Conservation (phyloP, 1,140 invertebrate species). For the Calliphora vicina region DNA sequence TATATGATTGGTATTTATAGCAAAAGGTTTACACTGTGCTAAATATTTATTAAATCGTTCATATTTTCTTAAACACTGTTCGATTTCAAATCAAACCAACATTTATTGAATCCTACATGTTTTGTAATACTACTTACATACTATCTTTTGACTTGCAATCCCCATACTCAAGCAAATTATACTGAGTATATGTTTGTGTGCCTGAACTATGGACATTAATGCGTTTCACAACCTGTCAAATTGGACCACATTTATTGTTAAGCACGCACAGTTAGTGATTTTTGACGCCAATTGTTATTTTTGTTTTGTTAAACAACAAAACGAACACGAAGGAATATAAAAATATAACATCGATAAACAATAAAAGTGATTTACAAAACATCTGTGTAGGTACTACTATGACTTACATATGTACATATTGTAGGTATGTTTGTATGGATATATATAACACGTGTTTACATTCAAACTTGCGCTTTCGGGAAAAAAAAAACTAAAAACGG, state of each 20-base stretch:
- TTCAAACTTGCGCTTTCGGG: neutral
- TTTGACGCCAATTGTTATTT: constrained; percentile 30
- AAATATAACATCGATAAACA: neutral
- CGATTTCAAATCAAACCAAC: too few species aligned
- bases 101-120: too few species aligned
- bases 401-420: too few species aligned
- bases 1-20: too few species aligned
- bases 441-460: neutral
- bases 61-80: too few species aligned
- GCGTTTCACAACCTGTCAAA: constrained; percentile 32
- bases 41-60: too few species aligned
- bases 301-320: neutral
- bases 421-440: too few species aligned
- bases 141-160: neutral
- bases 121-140: too few species aligned
- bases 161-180: neutral
- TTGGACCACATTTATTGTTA: constrained; percentile 1
- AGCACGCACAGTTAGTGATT: constrained; percentile 26
- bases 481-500: neutral
- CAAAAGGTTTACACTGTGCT: too few species aligned
- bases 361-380: constrained; percentile 22
- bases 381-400: too few species aligned
- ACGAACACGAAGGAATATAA: too few species aligned
- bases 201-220: constrained; percentile 11
- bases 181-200: neutral